Base-by-base conservation (phyloP, 2,888 invertebrate genomes). In the Brachyopa scutellaris region DNA sequence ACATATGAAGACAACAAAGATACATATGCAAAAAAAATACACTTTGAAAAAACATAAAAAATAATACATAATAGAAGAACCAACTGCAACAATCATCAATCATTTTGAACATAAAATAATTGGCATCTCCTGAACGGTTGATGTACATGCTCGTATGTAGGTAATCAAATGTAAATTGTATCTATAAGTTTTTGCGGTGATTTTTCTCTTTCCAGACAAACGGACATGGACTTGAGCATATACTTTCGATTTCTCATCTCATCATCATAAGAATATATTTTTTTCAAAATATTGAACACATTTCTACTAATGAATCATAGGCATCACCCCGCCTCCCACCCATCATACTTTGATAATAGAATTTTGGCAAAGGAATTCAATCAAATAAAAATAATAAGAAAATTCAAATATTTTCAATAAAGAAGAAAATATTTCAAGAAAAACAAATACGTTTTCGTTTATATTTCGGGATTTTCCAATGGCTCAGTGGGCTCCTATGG, bases 381-480 rank as follows among this genome's bases (percentile, higher is more conserved):
- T 57, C 9, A 38, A 38, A 26, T 38, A 45, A 38, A 69, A 49
- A 29, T 38, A 51, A 40, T 23, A 33, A 40, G 26, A 57, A 19
- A 62, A 72, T 42, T 62, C 6, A 15, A 53, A 61, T 53, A 45
- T 21, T 53, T 57, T 70, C 11, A 69, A 38, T 53, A 9, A 13
- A 36, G 38, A 55, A 21, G 36, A 33, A 11, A 11, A 47, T 13
- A 40, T 15, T 47, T 33, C 15, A 9, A n/a, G n/a, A 47, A 45
- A 36, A 36, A 26, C 26, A n/a, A n/a, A 26, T n/a, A 5, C 5
- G n/a, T 36, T 36, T 36, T 21, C 8, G 8, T n/a, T 15, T 77
- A 45, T 76, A 76, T 77, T 77, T 77, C 49, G 47, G 70, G 62
- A 78, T 57, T 57, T 70, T 72, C 77, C 67, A 45, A 61, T 69